phyloP scores from a whole-genome alignment of 2,888 invertebrate species.

The Tetramorium bicarinatum region DNA sequence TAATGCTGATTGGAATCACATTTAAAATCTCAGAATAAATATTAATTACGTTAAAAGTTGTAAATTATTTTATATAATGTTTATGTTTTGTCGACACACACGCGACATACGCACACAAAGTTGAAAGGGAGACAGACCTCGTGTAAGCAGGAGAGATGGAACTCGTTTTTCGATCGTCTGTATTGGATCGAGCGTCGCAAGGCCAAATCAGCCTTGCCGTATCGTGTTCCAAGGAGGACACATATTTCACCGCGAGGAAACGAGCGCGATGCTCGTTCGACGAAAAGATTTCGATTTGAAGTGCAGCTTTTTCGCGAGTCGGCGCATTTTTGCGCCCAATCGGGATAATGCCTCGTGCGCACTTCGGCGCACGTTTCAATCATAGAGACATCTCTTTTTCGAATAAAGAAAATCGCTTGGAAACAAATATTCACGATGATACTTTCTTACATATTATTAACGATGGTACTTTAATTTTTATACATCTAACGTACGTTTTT shows the following conservation, averaged over 20 bases:
- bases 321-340: slow-evolving; percentile 41
- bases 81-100: background rate
- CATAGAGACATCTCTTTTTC: slow-evolving; percentile 25
- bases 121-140: background rate
- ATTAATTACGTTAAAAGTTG: background rate
- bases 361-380: background rate
- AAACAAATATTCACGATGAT: background rate
- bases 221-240: slow-evolving; percentile 63
- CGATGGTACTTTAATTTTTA: background rate
- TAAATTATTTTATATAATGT: background rate
- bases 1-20: background rate
- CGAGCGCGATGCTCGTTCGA: slow-evolving; percentile 23
- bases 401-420: background rate
- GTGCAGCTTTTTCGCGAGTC: slow-evolving; percentile 53
- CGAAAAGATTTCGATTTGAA: slow-evolving; percentile 62
- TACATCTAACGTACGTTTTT: background rate
- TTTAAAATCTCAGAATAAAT: background rate
- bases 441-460: background rate
- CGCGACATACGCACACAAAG: background rate
- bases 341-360: background rate
- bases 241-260: slow-evolving; percentile 63
- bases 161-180: slow-evolving; percentile 55
- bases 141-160: slow-evolving; percentile 26
- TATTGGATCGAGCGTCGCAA: slow-evolving; percentile 57
- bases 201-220: slow-evolving; percentile 40